Evolutionary conservation across 2,888 invertebrate species (phyloP).

Genomic region (Crematogaster levior): DNA sequence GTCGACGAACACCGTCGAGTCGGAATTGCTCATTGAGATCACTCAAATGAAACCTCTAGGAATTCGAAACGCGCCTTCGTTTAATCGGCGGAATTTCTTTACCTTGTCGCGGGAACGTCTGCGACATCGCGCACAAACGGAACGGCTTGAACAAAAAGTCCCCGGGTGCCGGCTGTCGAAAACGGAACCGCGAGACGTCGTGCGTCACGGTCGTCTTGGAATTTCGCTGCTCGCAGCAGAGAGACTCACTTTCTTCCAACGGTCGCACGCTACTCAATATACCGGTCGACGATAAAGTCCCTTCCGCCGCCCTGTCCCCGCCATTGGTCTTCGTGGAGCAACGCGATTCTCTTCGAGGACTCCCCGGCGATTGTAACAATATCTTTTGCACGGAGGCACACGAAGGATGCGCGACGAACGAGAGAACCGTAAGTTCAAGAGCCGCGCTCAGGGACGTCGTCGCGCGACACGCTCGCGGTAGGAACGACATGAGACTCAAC

Average conservation of each 20-base stretch:
- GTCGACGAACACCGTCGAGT: not conserved
- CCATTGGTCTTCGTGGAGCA: slow-evolving; percentile 65
- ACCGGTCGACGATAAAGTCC: slow-evolving; percentile 76
- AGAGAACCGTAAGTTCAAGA: slow-evolving; percentile 83
- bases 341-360: slow-evolving; percentile 72
- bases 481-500: slow-evolving; percentile 61
- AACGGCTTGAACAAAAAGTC: slow-evolving; percentile 35
- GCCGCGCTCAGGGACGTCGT: slow-evolving; percentile 83
- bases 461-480: slow-evolving; percentile 60
- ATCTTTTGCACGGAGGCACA: slow-evolving; percentile 76
- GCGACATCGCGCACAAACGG: slow-evolving; percentile 27
- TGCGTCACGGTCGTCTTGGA: slow-evolving; percentile 69
- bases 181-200: slow-evolving; percentile 46
- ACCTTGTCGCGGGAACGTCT: slow-evolving; percentile 34
- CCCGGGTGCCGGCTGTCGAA: slow-evolving; percentile 48
- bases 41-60: slow-evolving; percentile 9
- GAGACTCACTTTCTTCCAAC: slow-evolving; percentile 77
- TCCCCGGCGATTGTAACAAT: slow-evolving; percentile 83
- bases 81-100: slow-evolving; percentile 46
- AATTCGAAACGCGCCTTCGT: slow-evolving; percentile 27
- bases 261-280: slow-evolving; percentile 85
- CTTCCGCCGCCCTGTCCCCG: slow-evolving; percentile 59
- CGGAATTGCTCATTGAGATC: slow-evolving; percentile 24
- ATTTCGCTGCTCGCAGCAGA: slow-evolving; percentile 80
- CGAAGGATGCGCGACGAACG: slow-evolving; percentile 76